phyloP scores from a whole-genome alignment of 2,888 invertebrate species.

The Lordiphosa andalusiaca region DNA sequence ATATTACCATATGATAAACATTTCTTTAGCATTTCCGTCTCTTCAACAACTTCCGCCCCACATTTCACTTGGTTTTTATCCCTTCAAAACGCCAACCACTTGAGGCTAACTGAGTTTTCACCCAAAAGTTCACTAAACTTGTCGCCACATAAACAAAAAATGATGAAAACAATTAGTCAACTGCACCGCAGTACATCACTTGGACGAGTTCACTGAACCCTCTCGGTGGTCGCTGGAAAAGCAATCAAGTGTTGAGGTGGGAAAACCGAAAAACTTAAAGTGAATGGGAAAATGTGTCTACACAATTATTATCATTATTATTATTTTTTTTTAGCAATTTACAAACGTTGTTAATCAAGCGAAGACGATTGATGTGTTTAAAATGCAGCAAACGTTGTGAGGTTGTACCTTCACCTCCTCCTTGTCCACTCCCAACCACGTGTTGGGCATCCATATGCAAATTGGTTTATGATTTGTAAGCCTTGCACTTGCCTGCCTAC shows the following conservation, averaged over 20 bases:
- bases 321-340: slow-evolving; percentile 27
- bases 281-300: slow-evolving; percentile 70
- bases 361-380: slow-evolving; percentile 24
- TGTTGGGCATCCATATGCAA: slow-evolving; percentile 61
- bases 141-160: slow-evolving; percentile 22
- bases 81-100: too few relatives aligned
- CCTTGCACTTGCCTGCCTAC: slow-evolving; percentile 55
- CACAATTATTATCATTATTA: slow-evolving; percentile 41
- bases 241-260: slow-evolving; percentile 46
- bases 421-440: slow-evolving; percentile 26
- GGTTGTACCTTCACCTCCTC: slow-evolving; percentile 32
- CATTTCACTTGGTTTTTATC: neutral
- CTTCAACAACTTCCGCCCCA: too few relatives aligned
- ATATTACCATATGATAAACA: too few relatives aligned
- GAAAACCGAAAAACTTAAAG: slow-evolving; percentile 67
- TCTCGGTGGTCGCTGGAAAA: slow-evolving; percentile 31
- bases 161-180: slow-evolving; percentile 57
- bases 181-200: slow-evolving; percentile 12
- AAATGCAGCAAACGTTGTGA: slow-evolving; percentile 33
- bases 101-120: slow-evolving; percentile 32
- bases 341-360: slow-evolving; percentile 54
- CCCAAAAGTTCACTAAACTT: slow-evolving; percentile 56
- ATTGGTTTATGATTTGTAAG: slow-evolving; percentile 54
- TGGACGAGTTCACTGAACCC: slow-evolving; percentile 43
- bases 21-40: too few relatives aligned